Evolutionary conservation across 64 coral and sea anemone species (phyloP).

Genomic region (Catalaphyllia jardinei): DNA sequence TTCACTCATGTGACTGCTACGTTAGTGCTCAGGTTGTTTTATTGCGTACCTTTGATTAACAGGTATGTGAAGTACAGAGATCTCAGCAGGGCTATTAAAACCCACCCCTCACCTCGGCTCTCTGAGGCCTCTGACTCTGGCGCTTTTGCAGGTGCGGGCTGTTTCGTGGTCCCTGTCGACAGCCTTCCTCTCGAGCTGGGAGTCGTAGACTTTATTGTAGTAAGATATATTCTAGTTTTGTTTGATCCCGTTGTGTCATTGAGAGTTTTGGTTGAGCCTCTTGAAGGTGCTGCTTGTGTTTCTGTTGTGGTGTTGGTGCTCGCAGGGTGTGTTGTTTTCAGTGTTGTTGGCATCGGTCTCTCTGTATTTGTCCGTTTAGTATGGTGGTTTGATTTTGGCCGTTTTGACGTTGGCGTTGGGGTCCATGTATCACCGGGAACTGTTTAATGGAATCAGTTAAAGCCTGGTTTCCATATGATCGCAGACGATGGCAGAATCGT

Average conservation of each 20-base stretch:
- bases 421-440: not conserved
- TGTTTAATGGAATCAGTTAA: not conserved
- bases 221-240: not conserved
- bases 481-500: too few relatives aligned
- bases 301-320: not conserved
- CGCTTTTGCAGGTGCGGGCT: not conserved
- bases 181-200: too few relatives aligned
- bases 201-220: not conserved
- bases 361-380: not conserved
- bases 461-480: too few relatives aligned
- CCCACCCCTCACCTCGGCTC: constrained; percentile 49
- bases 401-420: not conserved
- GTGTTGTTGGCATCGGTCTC: not conserved
- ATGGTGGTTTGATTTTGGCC: not conserved
- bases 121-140: constrained; percentile 19
- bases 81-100: constrained; percentile 42
- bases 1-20: constrained; percentile 9
- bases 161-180: not conserved
- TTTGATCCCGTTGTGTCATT: not conserved
- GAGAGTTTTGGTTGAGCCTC: not conserved
- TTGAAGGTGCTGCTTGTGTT: not conserved
- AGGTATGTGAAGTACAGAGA: constrained; percentile 56
- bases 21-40: not conserved
- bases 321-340: not conserved
- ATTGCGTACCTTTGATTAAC: constrained; percentile 58